phyloP scores from a whole-genome alignment of 2,797 vertebrate genomes.

The Thalassophryne amazonica region DNA sequence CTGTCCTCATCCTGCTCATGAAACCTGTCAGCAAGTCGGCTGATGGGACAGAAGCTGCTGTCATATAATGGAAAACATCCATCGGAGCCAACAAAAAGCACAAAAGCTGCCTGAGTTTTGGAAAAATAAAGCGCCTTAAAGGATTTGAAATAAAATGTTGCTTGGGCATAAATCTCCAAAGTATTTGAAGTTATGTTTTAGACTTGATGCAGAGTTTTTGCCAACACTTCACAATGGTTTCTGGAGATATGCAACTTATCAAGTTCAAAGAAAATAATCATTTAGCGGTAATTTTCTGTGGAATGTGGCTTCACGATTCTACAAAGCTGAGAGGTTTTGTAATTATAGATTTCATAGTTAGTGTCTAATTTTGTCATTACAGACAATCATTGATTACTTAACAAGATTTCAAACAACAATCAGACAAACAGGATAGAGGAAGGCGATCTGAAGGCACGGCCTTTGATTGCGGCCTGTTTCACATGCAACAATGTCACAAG shows the following conservation, averaged over 20 bases:
- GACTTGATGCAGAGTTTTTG: conserved; percentile 3
- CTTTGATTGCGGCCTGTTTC: too few species aligned
- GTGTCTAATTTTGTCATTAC: too few species aligned
- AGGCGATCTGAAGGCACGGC: too few species aligned
- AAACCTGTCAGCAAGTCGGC: conserved; percentile 9
- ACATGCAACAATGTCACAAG: too few species aligned
- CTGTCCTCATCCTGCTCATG: conserved; percentile 6
- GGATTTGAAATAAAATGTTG: conserved; percentile 31
- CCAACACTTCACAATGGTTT: conserved; percentile 9
- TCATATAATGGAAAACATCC: conserved; percentile 47
- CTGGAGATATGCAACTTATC: conserved; percentile 6
- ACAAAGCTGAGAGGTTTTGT: not conserved
- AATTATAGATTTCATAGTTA: too few species aligned
- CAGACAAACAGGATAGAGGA: too few species aligned
- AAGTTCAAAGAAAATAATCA: not conserved
- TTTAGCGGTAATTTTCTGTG: not conserved
- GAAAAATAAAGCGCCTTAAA: conserved; percentile 39
- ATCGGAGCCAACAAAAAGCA: conserved; percentile 17
- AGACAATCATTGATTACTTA: too few species aligned
- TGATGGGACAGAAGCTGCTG: conserved; percentile 6
- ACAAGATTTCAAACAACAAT: too few species aligned
- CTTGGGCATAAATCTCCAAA: conserved; percentile 30
- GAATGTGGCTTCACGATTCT: not conserved
- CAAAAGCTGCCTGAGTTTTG: conserved; percentile 20
- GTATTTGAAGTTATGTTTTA: conserved; percentile 28